Evolutionary conservation across 2,113 vertebrate species (phyloP), one percentile per base, ranked within the genome.

Genomic region (Callorhinus ursinus): DNA sequence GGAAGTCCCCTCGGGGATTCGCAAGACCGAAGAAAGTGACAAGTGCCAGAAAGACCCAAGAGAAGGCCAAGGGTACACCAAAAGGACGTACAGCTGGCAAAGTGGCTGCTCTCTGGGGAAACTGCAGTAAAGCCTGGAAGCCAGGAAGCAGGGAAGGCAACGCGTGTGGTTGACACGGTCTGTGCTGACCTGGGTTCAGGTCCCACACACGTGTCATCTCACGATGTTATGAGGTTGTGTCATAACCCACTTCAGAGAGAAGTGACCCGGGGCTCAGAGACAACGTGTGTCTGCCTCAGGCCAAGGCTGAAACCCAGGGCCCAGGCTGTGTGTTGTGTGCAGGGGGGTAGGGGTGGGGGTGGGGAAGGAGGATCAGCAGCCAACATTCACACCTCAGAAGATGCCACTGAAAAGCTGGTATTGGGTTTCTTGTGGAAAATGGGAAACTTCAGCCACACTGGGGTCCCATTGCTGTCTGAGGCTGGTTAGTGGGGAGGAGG

Each of bases 111-210:
- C 4, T 46, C 16, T 15, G 72, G 76, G 21, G 39, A 81, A 55
- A 9, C 11, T 10, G 19, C 84, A 36, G 21, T 9, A 8, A 63
- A 59, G 21, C 83, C 15, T 28, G 4, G 55, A 21, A 74, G 46
- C 72, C 9, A 12, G 31, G 5, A 13, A 11, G 31, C 4, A 0
- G 9, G 51, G n/a, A 49, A 3, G 51, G 19, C 13, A 0, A 7
- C 22, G 5, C 2, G 4, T 11, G 39, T 2, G 26, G 4, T 21
- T 13, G 5, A 4, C 3, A 7, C 0, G 2, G 46, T 61, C 33
- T 8, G 4, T 4, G 33, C 39, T 14, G 15, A 55, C n/a, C 53
- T 11, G 53, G 10, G 14, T 33, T 55, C 57, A 24, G 31, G n/a
- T 22, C 22, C 85, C 2, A 1, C 10, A n/a, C 21, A 7, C 6